phyloP scores from a whole-genome alignment of 2,113 vertebrate genomes.

The Psittacus erithacus region DNA sequence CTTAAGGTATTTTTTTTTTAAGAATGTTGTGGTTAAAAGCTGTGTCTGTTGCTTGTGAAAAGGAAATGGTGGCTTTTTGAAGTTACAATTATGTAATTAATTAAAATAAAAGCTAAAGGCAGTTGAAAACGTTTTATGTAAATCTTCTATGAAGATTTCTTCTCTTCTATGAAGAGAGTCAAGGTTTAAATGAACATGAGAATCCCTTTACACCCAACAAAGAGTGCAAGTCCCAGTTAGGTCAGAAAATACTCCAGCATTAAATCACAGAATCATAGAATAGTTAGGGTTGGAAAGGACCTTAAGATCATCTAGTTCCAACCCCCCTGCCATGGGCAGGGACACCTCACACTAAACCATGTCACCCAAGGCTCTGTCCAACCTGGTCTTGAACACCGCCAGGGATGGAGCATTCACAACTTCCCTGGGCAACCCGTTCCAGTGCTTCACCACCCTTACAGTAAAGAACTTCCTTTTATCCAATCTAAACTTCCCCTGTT shows the following conservation, averaged over 20 bases:
- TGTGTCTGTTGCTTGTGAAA: not conserved
- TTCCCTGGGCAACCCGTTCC: too few species aligned
- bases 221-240: not conserved
- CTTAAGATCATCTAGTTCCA: too few species aligned
- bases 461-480: too few species aligned
- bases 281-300: too few species aligned
- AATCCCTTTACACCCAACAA: not conserved
- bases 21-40: not conserved
- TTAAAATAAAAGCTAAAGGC: not conserved
- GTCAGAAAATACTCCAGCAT: not conserved
- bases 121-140: not conserved
- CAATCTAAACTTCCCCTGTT: too few species aligned
- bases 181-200: not conserved
- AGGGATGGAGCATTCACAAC: too few species aligned
- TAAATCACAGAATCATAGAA: not conserved
- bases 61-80: not conserved
- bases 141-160: not conserved
- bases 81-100: not conserved
- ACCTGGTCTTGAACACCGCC: too few species aligned
- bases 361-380: too few species aligned
- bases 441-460: too few species aligned
- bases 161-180: not conserved
- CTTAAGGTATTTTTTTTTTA: not conserved
- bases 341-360: too few species aligned
- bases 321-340: too few species aligned